Evolutionary conservation across 2,113 vertebrate species (phyloP).

Genomic region (Callorhinus ursinus): DNA sequence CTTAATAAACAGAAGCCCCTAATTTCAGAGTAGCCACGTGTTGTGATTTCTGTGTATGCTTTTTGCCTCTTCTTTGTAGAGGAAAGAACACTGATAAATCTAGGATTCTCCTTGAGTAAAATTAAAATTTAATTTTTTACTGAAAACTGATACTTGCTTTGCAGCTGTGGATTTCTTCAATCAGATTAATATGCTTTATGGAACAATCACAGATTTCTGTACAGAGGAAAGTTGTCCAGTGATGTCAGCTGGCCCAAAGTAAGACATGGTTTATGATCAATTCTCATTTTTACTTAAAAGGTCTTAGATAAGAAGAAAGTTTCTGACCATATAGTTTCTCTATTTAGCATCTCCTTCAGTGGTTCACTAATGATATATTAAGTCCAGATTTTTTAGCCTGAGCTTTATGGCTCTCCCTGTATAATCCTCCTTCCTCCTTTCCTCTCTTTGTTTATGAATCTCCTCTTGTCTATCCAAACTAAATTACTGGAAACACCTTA

Average conservation of each 20-base stretch:
- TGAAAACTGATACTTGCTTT: constrained; percentile 60
- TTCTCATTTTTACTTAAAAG: constrained; percentile 25
- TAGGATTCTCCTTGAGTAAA: constrained; percentile 42
- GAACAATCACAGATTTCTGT: constrained; percentile 93
- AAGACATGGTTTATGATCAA: constrained; percentile 64
- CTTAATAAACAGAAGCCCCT: neutral
- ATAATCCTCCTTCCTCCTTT: neutral
- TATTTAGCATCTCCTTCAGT: neutral
- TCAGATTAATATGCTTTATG: constrained; percentile 94
- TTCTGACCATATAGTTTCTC: neutral
- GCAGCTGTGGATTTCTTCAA: constrained; percentile 94
- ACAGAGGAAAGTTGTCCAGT: constrained; percentile 92
- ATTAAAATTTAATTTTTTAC: constrained; percentile 48
- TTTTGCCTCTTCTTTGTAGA: neutral
- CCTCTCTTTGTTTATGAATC: neutral
- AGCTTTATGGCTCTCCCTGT: neutral
- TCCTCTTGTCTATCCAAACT: neutral
- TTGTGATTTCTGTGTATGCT: neutral
- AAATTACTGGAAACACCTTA: neutral
- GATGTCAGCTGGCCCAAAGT: constrained; percentile 94
- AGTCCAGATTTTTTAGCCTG: neutral
- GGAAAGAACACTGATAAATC: neutral
- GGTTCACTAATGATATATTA: neutral
- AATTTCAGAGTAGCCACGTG: neutral
- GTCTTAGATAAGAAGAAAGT: constrained; percentile 25